These are phyloP conservation scores for Melanocharis versteri DNA, from an alignment of 2,113 vertebrate genomes.

Conservation along the genomic window DNA sequence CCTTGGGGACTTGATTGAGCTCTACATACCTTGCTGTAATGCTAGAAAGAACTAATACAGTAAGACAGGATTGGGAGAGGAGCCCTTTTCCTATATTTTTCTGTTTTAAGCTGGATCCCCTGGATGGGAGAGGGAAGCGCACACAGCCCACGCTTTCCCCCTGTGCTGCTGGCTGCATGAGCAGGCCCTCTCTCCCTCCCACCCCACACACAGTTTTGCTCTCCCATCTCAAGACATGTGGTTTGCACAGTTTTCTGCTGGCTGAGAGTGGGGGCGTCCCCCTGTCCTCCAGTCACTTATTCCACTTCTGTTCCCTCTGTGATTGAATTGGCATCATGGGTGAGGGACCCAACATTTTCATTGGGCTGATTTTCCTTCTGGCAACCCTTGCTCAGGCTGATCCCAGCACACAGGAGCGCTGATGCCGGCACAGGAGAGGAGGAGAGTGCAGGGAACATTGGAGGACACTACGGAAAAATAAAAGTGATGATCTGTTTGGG, in stretches of 20 bases:
- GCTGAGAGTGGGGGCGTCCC: too few relatives aligned
- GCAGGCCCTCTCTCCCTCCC: not conserved
- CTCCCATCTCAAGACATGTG: rapidly evolving
- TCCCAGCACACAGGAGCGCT: not conserved
- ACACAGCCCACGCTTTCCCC: rapidly evolving
- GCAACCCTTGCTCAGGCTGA: not conserved
- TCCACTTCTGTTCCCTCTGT: not conserved
- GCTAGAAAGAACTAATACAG: not conserved
- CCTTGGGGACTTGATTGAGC: not conserved
- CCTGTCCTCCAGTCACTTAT: not conserved
- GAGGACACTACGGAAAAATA: not conserved
- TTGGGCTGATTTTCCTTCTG: not conserved
- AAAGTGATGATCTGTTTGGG: not conserved
- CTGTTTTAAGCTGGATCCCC: not conserved
- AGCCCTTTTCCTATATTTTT: not conserved
- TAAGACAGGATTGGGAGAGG: not conserved
- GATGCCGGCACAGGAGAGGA: not conserved
- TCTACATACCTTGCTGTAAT: not conserved
- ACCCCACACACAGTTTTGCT: not conserved
- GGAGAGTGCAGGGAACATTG: rapidly evolving
- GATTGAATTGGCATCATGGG: not conserved
- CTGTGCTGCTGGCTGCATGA: not conserved
- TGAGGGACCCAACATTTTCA: not conserved
- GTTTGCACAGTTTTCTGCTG: not conserved
- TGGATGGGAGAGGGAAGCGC: not conserved